phyloP scores from a whole-genome alignment of 2,113 vertebrate genomes.

The Pantherophis guttatus region DNA sequence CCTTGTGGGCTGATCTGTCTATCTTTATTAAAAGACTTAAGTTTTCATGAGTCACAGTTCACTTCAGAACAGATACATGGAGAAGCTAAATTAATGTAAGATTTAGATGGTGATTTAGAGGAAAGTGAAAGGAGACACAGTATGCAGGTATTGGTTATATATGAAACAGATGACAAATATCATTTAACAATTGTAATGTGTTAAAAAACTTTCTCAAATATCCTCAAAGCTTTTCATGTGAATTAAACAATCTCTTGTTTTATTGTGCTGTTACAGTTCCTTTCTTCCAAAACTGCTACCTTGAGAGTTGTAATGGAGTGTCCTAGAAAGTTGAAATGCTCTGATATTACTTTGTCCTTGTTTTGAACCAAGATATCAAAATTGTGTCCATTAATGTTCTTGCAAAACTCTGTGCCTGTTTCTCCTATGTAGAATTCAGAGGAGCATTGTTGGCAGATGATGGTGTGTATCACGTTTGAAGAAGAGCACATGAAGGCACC shows the following conservation, averaged over 20 bases:
- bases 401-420: neutral
- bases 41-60: neutral
- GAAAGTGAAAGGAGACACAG: neutral
- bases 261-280: neutral
- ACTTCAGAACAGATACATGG: neutral
- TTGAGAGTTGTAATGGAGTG: neutral
- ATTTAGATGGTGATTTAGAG: neutral
- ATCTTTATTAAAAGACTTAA: neutral
- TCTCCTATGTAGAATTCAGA: neutral
- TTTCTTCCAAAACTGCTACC: neutral
- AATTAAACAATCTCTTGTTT: neutral
- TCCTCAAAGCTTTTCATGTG: neutral
- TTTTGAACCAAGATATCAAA: neutral
- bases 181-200: neutral
- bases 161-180: neutral
- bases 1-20: neutral
- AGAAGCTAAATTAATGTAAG: neutral
- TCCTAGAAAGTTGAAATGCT: neutral
- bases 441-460: neutral
- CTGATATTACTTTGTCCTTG: neutral
- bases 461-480: neutral
- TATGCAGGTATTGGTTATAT: neutral
- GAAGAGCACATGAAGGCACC: neutral
- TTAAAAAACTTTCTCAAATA: neutral
- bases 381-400: neutral